Base-by-base conservation (phyloP, 2,113 vertebrate species). In the Hippoglossus stenolepis region DNA sequence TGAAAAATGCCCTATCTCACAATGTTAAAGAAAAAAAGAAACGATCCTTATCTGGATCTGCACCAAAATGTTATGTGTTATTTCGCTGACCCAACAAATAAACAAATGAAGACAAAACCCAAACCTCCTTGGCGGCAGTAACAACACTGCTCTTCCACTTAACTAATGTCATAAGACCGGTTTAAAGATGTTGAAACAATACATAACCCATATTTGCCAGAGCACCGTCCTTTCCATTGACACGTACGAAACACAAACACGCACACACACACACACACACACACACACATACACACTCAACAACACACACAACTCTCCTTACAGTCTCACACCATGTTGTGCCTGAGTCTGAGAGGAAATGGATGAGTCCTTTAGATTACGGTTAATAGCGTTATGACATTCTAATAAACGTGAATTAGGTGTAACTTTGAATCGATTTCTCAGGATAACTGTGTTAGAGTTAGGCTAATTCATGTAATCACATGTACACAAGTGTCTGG, bases 121-220 rank as follows among this genome's bases (percentile, higher is more conserved):
- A 43, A 11, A 43, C 10, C 40, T 13, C 12, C 40, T 43, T 43
- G 40, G 40, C 2, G 40, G 12, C 40, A 43, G 40, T 43, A 43
- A 13, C 40, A 43, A 11, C 40, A 43, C 9, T 43, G 40, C 40
- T 43, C 40, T 13, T 13, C 10, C 40, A 43, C 40, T 43, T 31
- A 31, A 5, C 15, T 67, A 11, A 49, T 70, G 75, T 68, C 0
- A 28, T 78, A 26, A 26, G 54, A 71, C 74, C 62, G 60, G 78
- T 78, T 79, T 77, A 24, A 70, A 64, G 59, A 65, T 88, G 92
- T 89, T 89, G 68, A 63, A 85, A 88, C 71, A 72, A 72, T 75
- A 90, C 70, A 86, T 85, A 88, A 70, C 86, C 90, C 82, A 18
- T 86, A 89, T 91, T 91, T 89, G 49, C 23, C 40, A 54, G 35